phyloP scores from a whole-genome alignment of 1,140 invertebrate species.

The Saxidomus purpurata region DNA sequence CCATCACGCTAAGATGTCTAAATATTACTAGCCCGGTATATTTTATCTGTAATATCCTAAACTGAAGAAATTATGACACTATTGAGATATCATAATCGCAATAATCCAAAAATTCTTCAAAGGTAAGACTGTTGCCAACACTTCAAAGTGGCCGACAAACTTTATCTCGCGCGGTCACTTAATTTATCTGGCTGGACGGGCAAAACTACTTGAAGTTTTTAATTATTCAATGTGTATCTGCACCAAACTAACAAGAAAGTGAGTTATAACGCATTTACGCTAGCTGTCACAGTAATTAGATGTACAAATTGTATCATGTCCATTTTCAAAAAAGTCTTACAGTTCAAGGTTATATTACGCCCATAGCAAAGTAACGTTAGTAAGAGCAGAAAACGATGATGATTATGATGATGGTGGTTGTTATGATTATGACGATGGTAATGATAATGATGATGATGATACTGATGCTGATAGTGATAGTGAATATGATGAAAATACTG shows the following conservation, averaged over 20 bases:
- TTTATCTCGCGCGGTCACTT: not conserved
- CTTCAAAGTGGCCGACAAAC: not conserved
- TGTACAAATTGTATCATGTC: too few species aligned
- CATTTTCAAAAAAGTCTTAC: too few species aligned
- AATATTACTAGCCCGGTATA: not conserved
- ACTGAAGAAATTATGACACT: not conserved
- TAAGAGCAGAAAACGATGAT: too few species aligned
- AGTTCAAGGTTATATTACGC: not conserved
- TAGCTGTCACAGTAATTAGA: too few species aligned
- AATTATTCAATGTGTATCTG: not conserved
- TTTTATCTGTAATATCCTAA: not conserved
- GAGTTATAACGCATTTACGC: not conserved
- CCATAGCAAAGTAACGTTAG: too few species aligned
- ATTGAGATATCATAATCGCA: not conserved
- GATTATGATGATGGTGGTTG: too few species aligned
- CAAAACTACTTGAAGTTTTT: not conserved
- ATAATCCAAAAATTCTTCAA: not conserved
- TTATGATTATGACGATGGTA: not conserved
- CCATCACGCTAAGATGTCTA: not conserved
- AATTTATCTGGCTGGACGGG: slow-evolving; percentile 15
- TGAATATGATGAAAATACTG: not conserved
- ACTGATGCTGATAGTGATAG: not conserved
- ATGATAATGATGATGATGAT: not conserved
- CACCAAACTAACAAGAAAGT: too few species aligned
- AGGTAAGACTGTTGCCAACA: not conserved